Evolutionary conservation across 1,140 invertebrate genomes (phyloP).

Genomic region (Drosophila tani): DNA sequence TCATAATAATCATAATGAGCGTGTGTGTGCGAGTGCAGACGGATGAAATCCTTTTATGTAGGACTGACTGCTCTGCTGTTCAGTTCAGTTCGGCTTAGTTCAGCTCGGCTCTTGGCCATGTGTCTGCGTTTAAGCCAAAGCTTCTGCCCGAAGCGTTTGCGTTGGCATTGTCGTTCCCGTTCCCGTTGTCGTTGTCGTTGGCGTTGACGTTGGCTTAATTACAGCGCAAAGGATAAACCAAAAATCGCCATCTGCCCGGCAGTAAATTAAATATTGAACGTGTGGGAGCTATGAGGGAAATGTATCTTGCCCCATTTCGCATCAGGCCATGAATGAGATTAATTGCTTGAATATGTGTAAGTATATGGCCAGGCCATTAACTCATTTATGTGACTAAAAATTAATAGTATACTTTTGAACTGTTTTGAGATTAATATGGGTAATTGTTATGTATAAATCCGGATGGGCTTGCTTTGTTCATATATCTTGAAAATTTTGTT

Average conservation of each 20-base stretch:
- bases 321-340: neutral
- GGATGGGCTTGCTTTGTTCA: neutral
- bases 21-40: slow-evolving; percentile 34
- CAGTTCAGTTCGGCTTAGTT: slow-evolving; percentile 13
- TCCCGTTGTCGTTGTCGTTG: slow-evolving; percentile 2
- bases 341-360: neutral
- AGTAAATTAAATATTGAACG: slow-evolving; percentile 32
- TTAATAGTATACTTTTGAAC: slow-evolving; percentile 57
- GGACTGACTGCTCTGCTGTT: slow-evolving; percentile 21
- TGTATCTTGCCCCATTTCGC: neutral
- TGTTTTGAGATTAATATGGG: neutral
- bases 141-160: slow-evolving; percentile 8
- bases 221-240: slow-evolving; percentile 38
- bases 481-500: neutral
- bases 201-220: slow-evolving; percentile 47
- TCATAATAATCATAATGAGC: slow-evolving; percentile 69
- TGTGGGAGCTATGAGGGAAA: slow-evolving; percentile 5
- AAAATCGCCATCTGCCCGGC: slow-evolving; percentile 23
- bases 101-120: slow-evolving; percentile 20
- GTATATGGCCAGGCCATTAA: neutral
- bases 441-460: too few species aligned
- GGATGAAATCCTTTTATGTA: slow-evolving; percentile 34
- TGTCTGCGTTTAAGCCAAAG: slow-evolving; percentile 29
- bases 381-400: slow-evolving; percentile 1
- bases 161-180: slow-evolving; percentile 1